Conservation (phyloP, 2,888 invertebrate genomes). For the Parochlus steinenii region DNA sequence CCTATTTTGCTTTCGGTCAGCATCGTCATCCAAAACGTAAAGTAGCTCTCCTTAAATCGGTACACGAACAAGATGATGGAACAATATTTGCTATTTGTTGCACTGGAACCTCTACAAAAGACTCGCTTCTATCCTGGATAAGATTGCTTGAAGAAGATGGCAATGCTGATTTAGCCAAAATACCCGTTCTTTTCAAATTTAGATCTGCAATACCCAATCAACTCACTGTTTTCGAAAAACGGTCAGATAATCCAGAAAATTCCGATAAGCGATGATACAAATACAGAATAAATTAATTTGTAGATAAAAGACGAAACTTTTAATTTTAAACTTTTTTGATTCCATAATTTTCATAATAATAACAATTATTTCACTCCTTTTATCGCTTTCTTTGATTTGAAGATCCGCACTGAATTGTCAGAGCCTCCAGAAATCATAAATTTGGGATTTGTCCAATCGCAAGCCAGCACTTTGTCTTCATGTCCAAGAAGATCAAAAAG, state of each 20-base stretch:
- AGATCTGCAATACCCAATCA: slow-evolving; percentile 33
- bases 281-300: not conserved
- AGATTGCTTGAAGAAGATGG: slow-evolving; percentile 56
- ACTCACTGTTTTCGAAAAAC: no score
- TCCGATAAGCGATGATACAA: slow-evolving; percentile 1
- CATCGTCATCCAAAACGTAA: slow-evolving; percentile 29
- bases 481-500: slow-evolving; percentile 87
- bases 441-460: slow-evolving; percentile 82
- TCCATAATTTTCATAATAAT: no score
- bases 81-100: slow-evolving; percentile 76
- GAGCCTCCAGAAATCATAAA: slow-evolving; percentile 81
- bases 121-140: slow-evolving; percentile 86
- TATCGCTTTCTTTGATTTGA: slow-evolving; percentile 42
- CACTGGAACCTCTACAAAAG: slow-evolving; percentile 78
- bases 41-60: slow-evolving; percentile 38
- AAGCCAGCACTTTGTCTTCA: slow-evolving; percentile 81
- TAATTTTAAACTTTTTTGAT: no score
- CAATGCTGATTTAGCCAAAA: slow-evolving; percentile 52
- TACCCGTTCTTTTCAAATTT: slow-evolving; percentile 76
- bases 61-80: slow-evolving; percentile 89
- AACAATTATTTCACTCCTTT: no score
- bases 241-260: not conserved
- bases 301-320: no score
- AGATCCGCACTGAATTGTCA: slow-evolving; percentile 84
- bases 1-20: slow-evolving; percentile 34